Evolutionary conservation across 2,797 vertebrate species (phyloP), one percentile per base, ranked within the genome.

Genomic region (Manis crassicaudata): DNA sequence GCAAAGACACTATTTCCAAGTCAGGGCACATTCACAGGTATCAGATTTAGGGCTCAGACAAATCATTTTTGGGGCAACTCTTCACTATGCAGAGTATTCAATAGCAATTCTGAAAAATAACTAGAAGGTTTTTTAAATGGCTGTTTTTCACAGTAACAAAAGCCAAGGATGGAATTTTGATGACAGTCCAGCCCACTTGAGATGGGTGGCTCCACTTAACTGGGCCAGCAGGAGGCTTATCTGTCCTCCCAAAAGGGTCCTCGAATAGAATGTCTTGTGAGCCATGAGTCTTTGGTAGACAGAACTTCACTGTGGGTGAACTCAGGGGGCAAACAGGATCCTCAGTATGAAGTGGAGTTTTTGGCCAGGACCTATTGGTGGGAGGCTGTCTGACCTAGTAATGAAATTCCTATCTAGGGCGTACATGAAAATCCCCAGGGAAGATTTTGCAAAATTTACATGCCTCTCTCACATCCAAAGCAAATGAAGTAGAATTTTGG

Each of bases 81-180:
- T 68, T 86, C 27, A 60, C 29, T 21, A 29, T 40, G 65, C 4
- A 72, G 72, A 23, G 2, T 32, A 73, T 72, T 82, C 58, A 80
- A 60, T 32, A 88, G 35, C 27, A 90, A 89, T 89, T 83, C n/a
- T 91, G 56, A 14, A 79, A 94, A 94, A 82, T 77, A 96, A 86
- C 95, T 67, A 70, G 43, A 88, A 92, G 35, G 43, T 62, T 70
- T 85, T 90, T 89, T 82, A 40, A 62, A 94, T 79, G 43, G n/a
- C 16, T 83, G 83, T 86, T 84, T 96, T 50, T 97, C 68, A 67
- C 54, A 79, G n/a, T 40, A 52, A 79, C 84, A 75, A 94, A 92
- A 92, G 70, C 18, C 84, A 85, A 90, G 10, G n/a, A 14, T 62
- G 52, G 85, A 65, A 29, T 96, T 96, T 60, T 92, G 40, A 96